Evolutionary conservation across 1,140 invertebrate species (phyloP).

Genomic region (Camponotus vicinus): DNA sequence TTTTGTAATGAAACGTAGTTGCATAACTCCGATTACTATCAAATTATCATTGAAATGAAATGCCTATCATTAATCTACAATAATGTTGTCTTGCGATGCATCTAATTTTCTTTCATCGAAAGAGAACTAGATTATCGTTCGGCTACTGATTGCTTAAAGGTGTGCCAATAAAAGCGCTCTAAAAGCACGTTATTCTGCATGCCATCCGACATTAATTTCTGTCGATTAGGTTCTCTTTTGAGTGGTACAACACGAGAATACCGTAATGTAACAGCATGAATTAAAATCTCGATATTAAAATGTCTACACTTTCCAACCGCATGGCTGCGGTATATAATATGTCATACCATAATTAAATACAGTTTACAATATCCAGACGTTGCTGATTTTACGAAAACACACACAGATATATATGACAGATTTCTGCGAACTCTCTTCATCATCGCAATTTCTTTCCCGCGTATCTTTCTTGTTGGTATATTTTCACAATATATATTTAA

Average conservation of each 20-base stretch:
- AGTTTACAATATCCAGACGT: constrained; percentile 37
- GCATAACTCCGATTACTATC: background rate
- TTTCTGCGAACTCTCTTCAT: background rate
- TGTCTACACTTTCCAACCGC: background rate
- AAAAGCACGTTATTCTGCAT: constrained; percentile 64
- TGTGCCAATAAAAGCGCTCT: constrained; percentile 61
- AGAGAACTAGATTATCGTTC: constrained; percentile 24
- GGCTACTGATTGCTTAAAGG: constrained; percentile 50
- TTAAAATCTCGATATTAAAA: constrained; percentile 67
- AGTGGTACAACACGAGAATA: constrained; percentile 56
- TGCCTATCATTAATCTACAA: constrained; percentile 50
- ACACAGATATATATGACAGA: too few relatives aligned
- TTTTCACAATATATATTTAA: background rate
- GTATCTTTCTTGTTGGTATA: too few relatives aligned
- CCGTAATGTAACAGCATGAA: constrained; percentile 60
- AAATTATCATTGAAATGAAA: constrained; percentile 13
- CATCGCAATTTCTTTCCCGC: background rate
- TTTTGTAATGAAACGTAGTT: background rate
- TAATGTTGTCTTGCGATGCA: constrained; percentile 45
- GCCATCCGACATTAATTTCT: constrained; percentile 63
- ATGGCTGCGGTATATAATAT: background rate
- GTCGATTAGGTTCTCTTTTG: constrained; percentile 72
- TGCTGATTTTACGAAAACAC: background rate
- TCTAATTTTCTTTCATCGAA: constrained; percentile 25
- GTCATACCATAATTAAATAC: constrained; percentile 55